Evolutionary conservation across 1,140 invertebrate genomes (phyloP), one percentile per base, ranked within the genome.

Genomic region (Tribolium castaneum): DNA sequence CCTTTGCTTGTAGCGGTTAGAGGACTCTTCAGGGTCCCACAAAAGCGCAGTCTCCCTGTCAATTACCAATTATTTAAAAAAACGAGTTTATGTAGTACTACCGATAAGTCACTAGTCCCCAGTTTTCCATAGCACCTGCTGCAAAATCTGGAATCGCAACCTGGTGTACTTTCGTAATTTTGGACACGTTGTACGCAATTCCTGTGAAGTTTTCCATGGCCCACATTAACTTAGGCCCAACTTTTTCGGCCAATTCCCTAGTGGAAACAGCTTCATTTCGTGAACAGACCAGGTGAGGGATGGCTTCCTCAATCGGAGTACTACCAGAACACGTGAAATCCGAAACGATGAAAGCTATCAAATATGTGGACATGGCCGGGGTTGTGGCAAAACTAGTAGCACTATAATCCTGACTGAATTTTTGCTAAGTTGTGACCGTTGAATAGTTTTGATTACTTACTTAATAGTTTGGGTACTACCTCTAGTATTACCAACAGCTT

Each of bases 121-220:
- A 96, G 86, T 96, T 95, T 85, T 96, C 94, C 93, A 96, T 95
- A 19, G 95, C 96, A 25, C 93, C 94, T 0, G 94, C 92, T 0
- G 89, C 88, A 87, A 97, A 97, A 86, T 94, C 90, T 1, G 92
- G 92, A 39, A 94, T 89, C n/a, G 91, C 89, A 34, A 94, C 88
- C 83, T 93, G 89, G 81, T 93, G 90, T 79, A 89, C 81, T 81
- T 90, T 39, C 2, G 0, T 12, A 0, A 30, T 5, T 66, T 49
- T 78, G 34, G 83, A 0, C 9, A 0, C 2, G 85, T 79, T 0
- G 13, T 25, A 3, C 34, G 62, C 14, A 45, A 50, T 39, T 73
- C 56, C 30, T 39, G 78, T 2, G 77, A 49, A 49, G 34, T 39
- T 34, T 9, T 22, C 34, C 59, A 34, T 1, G 4, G 22, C 14